Evolutionary conservation across 1,140 invertebrate genomes (phyloP), one percentile per base, ranked within the genome.

Genomic region (Panagrolaimus sp.): DNA sequence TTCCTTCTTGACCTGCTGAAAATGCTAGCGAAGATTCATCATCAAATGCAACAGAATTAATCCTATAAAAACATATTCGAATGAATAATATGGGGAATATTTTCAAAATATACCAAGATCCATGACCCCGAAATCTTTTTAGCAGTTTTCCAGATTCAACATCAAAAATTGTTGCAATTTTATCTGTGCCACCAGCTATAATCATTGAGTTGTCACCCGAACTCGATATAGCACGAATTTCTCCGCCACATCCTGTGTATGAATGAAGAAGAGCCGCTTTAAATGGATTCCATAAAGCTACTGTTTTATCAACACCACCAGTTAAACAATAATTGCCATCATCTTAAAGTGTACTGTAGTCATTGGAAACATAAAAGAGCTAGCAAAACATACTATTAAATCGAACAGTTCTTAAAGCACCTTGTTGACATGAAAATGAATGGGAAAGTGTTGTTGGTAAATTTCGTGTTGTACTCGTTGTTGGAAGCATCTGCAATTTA

Each of bases 1-100:
- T 63, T 16, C 62, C 62, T 31, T 63, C 62, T 63, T 63, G 62
- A 1, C 27, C 27, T 3, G 62, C 62, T 20, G 62, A 63, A 63
- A 63, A 63, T 1, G 62, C 62, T 23, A 63, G 11, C 9, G 27
- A 23, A 20, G 27, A 16, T 9, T 63, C 62, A 13, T 63, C 62
- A 31, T 63, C 38, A 13, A 63, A 63, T 13, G 62, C 62, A 11
- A 63, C 62, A 4, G 62, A 23, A 38, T 63, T 63, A 43, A 63
- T 63, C 38, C n/a, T n/a, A n/a, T n/a, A n/a, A n/a, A n/a, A n/a
- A n/a, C n/a, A n/a, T n/a, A n/a, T n/a, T n/a, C n/a, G n/a, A n/a
- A n/a, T n/a, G n/a, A n/a, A n/a, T n/a, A n/a, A n/a, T n/a, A n/a
- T n/a, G n/a, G n/a, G n/a, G n/a, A n/a, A n/a, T n/a, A n/a, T n/a